A percentile compares a stretch with the other conserved stretches of the same genome.
phyloP scores from a whole-genome alignment of 2,113 vertebrate species.

The Neolamprologus fasciatus region DNA sequence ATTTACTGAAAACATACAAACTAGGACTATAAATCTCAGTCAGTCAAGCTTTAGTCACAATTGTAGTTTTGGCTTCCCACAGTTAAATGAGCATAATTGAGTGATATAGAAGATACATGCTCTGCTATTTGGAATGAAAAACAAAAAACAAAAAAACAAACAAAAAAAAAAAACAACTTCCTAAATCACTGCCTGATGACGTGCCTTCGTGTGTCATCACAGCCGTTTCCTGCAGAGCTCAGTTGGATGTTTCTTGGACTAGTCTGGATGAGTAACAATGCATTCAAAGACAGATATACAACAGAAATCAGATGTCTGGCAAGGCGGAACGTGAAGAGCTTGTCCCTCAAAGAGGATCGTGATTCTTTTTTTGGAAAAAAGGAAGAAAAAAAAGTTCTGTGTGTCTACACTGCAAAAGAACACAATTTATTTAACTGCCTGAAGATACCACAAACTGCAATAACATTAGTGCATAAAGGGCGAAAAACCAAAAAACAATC shows the following conservation, averaged over 20 bases:
- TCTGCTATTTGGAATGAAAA: not conserved
- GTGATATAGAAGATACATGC: not conserved
- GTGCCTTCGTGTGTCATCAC: not conserved
- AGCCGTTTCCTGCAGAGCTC: not conserved
- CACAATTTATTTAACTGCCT: not conserved
- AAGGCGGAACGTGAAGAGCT: not conserved
- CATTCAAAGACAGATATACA: not conserved
- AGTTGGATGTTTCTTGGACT: not conserved
- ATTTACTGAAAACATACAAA: not conserved
- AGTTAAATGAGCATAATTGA: not conserved
- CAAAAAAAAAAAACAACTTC: not conserved
- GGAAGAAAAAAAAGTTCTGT: not conserved
- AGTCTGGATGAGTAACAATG: not conserved
- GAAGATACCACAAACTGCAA: not conserved
- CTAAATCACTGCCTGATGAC: not conserved
- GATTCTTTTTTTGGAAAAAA: not conserved
- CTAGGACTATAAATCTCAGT: not conserved
- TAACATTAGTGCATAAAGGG: not conserved
- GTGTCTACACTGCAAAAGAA: not conserved
- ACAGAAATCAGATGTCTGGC: not conserved
- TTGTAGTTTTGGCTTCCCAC: not conserved
- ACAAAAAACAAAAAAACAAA: too few relatives aligned
- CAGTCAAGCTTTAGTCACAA: not conserved
- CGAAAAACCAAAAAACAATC: not conserved
- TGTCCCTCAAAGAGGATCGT: not conserved